phyloP scores from a whole-genome alignment of 2,888 invertebrate genomes.

The Pterobdella sp. region DNA sequence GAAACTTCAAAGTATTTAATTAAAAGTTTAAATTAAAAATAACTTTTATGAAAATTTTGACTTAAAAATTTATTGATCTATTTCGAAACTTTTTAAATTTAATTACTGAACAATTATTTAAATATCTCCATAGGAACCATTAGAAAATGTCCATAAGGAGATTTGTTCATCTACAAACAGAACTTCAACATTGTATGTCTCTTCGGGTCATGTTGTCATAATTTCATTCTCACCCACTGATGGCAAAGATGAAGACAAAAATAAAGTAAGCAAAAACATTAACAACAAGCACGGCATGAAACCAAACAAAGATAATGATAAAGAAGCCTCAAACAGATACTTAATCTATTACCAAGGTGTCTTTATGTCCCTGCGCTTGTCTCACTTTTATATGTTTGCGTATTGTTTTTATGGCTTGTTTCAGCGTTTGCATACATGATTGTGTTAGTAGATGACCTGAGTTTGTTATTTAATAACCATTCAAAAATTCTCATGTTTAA shows the following conservation, averaged over 20 bases:
- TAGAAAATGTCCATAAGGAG: background rate
- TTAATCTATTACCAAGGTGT: conserved; percentile 10
- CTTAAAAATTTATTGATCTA: no score
- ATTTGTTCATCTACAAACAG: background rate
- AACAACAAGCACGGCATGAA: background rate
- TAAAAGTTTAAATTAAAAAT: no score
- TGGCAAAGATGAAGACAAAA: background rate
- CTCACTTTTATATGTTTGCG: background rate
- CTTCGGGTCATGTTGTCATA: background rate
- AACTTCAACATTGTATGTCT: background rate
- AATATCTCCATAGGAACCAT: no score
- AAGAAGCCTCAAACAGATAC: background rate
- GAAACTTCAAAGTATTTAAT: no score
- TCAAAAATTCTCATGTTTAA: no score
- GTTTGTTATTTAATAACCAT: no score
- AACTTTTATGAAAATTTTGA: no score
- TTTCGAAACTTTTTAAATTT: no score
- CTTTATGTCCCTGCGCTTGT: no score
- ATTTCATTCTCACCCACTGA: background rate
- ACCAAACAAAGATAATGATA: background rate
- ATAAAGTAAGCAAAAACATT: background rate
- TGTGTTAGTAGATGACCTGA: background rate
- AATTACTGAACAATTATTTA: no score
- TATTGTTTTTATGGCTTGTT: background rate
- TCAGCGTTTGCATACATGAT: background rate